Percentiles rank a stretch among this genome's conserved stretches.
Evolutionary conservation across 2,113 vertebrate species (phyloP).

Genomic region (Craseonycteris thonglongyai): DNA sequence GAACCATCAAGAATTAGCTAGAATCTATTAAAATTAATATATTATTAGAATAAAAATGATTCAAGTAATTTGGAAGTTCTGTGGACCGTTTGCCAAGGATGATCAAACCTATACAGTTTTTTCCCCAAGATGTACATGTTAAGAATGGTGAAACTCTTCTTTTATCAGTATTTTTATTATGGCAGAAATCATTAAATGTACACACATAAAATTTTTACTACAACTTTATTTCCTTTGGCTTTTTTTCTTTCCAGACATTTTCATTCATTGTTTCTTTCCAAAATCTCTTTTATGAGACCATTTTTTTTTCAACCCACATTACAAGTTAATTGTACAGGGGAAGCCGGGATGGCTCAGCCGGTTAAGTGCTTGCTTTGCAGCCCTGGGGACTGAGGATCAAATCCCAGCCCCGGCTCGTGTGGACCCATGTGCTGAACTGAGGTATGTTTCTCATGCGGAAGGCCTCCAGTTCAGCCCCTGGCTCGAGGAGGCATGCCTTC

Average conservation of each 20-base stretch:
- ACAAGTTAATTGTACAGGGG: too few relatives aligned
- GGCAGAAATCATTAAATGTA: constrained; percentile 3
- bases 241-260: constrained; percentile 9
- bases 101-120: not conserved
- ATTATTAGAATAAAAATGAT: constrained; percentile 15
- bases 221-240: constrained; percentile 46
- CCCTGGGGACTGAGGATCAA: too few relatives aligned
- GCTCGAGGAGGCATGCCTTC: too few relatives aligned
- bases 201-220: constrained; percentile 24
- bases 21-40: not conserved
- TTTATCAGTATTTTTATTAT: not conserved
- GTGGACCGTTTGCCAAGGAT: not conserved
- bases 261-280: constrained; percentile 8
- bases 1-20: not conserved
- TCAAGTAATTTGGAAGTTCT: not conserved
- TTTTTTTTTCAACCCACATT: not conserved
- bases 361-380: too few relatives aligned
- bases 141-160: not conserved
- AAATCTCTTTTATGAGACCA: constrained; percentile 8
- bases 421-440: too few relatives aligned
- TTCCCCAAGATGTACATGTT: not conserved
- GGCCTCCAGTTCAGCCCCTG: too few relatives aligned
- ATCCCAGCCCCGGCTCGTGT: too few relatives aligned
- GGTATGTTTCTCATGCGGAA: too few relatives aligned
- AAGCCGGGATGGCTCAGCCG: too few relatives aligned